Evolutionary conservation across 2,888 invertebrate species (phyloP).

Genomic region (Lingula anatina): DNA sequence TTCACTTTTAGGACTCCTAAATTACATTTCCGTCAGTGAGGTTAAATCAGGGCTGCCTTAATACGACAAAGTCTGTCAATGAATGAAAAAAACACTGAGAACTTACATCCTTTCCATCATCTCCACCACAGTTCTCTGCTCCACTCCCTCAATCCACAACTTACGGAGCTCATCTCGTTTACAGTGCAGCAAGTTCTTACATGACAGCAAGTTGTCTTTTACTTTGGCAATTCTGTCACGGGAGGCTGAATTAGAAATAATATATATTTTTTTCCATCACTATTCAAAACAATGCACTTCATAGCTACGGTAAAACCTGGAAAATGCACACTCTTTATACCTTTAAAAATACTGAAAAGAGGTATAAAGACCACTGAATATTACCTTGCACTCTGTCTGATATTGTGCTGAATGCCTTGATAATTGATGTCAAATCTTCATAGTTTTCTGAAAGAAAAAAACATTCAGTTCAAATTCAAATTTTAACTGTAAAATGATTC

Average conservation of each 20-base stretch:
- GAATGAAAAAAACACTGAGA: too few relatives aligned
- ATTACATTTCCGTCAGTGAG: too few relatives aligned
- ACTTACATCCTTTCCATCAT: conserved; percentile 86
- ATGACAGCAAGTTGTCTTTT: conserved; percentile 75
- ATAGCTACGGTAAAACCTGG: too few relatives aligned
- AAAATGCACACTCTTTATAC: not conserved
- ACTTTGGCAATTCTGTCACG: conserved; percentile 71
- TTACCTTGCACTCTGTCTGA: conserved; percentile 67
- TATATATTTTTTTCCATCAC: too few relatives aligned
- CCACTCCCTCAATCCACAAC: conserved; percentile 92
- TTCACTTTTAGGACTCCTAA: not conserved
- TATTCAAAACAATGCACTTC: too few relatives aligned
- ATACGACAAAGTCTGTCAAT: too few relatives aligned
- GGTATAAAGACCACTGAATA: too few relatives aligned
- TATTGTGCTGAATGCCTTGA: conserved; percentile 72
- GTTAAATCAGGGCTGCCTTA: too few relatives aligned
- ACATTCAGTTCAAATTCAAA: not conserved
- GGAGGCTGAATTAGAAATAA: conserved; percentile 56
- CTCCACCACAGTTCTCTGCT: conserved; percentile 84
- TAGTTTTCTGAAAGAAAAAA: conserved; percentile 63
- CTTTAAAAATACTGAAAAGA: conserved; percentile 3
- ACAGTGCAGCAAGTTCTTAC: conserved; percentile 80
- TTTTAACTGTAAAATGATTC: not conserved
- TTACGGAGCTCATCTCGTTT: conserved; percentile 87
- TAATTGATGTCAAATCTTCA: conserved; percentile 77